These are phyloP conservation scores for Drosophila arawakana DNA, from an alignment of 1,140 invertebrate genomes.

Conservation along the genomic window DNA sequence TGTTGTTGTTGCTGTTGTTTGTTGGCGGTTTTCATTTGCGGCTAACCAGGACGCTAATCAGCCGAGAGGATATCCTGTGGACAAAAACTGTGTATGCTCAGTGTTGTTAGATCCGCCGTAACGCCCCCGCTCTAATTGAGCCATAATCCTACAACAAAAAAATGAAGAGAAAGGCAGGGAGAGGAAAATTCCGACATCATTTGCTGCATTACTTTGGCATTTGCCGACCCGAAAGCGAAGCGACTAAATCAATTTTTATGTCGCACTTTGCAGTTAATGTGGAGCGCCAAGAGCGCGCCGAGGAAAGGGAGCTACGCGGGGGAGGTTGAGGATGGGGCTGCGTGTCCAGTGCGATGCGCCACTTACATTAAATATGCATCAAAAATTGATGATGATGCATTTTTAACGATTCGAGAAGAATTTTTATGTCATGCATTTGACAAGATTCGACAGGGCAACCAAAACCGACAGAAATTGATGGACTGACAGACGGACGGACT, in stretches of 20 bases:
- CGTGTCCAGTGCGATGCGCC: constrained; percentile 45
- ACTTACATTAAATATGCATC: constrained; percentile 81
- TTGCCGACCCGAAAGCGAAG: constrained; percentile 37
- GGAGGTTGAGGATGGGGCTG: not conserved
- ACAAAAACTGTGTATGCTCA: not conserved
- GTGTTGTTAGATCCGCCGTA: not conserved
- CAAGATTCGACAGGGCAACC: constrained; percentile 63
- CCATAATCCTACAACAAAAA: constrained; percentile 43
- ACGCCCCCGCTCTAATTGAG: constrained; percentile 68
- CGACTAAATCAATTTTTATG: constrained; percentile 82
- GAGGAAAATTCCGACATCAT: constrained; percentile 28
- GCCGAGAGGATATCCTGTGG: constrained; percentile 45
- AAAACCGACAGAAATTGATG: not conserved
- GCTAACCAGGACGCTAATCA: constrained; percentile 54
- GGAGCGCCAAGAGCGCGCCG: constrained; percentile 26
- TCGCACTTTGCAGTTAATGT: constrained; percentile 76
- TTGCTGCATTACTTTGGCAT: constrained; percentile 48
- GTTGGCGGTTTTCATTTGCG: constrained; percentile 31
- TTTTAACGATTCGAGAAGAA: constrained; percentile 79
- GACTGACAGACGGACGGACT: not conserved
- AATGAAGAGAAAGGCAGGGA: not conserved
- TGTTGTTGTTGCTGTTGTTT: constrained; percentile 4
- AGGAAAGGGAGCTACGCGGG: not conserved
- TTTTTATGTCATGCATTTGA: constrained; percentile 78
- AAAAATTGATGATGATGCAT: constrained; percentile 84